Evolutionary conservation across 2,888 invertebrate species (phyloP), one percentile per base, ranked within the genome.

Genomic region (Heliconius aoede): DNA sequence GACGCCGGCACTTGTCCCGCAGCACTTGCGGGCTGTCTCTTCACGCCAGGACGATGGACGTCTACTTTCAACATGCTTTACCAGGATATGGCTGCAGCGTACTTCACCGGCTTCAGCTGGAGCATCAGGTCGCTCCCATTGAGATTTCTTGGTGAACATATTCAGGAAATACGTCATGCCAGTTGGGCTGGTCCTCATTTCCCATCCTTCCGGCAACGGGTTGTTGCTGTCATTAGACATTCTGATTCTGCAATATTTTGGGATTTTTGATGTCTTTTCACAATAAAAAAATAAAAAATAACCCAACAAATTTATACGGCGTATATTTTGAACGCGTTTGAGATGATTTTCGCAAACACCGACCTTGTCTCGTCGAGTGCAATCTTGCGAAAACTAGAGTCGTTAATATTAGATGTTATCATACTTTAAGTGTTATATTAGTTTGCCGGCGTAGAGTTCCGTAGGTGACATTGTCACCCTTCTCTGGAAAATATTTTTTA

Each of bases 41-140:
- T 99, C 97, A 76, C 99, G 95, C 99, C 99, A 99, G 0, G 99
- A 99, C 0, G 98, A 97, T 0, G 99, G 99, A 28, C 99, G 95
- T 30, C 99, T 95, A 61, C 99, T 99, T 46, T 97, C 97, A 62
- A 95, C 95, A 86, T 99, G 99, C 92, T 99, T 99, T 7, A 99
- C 99, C 77, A 99, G 95, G 74, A 99, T 95, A 92, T 99, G 99
- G 78, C 98, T 98, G 90, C 98, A 98, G 83, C 97, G 97, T 18
- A 99, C 98, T 90, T 95, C 83, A 85, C 95, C 86, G 86, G 94
- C 86, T 95, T 97, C 96, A 0, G 98, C 98, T 5, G 98, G 96
- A 76, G 97, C 97, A 65, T 97, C 97, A 0, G 99, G 99, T 36
- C 96, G 95, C 84, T 99, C 99, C 99, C 99, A 99, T 88, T 99